Base-by-base conservation (phyloP, 1,140 invertebrate species). In the Halotydeus destructor region DNA sequence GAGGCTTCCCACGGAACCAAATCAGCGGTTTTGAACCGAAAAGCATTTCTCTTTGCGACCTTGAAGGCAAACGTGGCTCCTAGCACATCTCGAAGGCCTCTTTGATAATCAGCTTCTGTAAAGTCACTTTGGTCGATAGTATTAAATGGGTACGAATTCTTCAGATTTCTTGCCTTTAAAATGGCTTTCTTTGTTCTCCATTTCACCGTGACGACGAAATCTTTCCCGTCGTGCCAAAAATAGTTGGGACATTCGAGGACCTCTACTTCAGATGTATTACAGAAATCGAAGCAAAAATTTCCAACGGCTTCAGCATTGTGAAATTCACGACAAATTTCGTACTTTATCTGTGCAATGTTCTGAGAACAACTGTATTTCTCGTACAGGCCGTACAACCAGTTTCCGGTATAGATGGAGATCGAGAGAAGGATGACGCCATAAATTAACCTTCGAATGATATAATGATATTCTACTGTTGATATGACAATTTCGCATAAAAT, bases 201-300 rank as follows among this genome's bases (percentile, higher is more conserved):
- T 11, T 47, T 37, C 9, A 32, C 42, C 18, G 52, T 35, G 6
- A 57, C 18, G 16, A 58, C 55, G 28, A 33, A 18, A 21, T 45
- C 50, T 45, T 60, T 60, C 1, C 43, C 43, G 8, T 28, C 39
- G 24, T 44, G 43, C n/a, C 28, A n/a, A 8, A 16, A 3, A 9
- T 24, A 14, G 19, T 43, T 31, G 11, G 43, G 43, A 24, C 43
- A 44, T 25, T 16, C 16, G 25, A 44, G 24, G 3, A 39, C 16
- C 25, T 38, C 16, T n/a, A n/a, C n/a, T n/a, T n/a, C n/a, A n/a
- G n/a, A n/a, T n/a, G n/a, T n/a, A n/a, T n/a, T n/a, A n/a, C n/a
- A n/a, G n/a, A n/a, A n/a, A n/a, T n/a, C n/a, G n/a, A n/a, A n/a
- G n/a, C n/a, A n/a, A n/a, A n/a, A n/a, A n/a, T n/a, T n/a, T n/a